phyloP scores from a whole-genome alignment of 2,113 vertebrate genomes.

The Rhineura floridana region DNA sequence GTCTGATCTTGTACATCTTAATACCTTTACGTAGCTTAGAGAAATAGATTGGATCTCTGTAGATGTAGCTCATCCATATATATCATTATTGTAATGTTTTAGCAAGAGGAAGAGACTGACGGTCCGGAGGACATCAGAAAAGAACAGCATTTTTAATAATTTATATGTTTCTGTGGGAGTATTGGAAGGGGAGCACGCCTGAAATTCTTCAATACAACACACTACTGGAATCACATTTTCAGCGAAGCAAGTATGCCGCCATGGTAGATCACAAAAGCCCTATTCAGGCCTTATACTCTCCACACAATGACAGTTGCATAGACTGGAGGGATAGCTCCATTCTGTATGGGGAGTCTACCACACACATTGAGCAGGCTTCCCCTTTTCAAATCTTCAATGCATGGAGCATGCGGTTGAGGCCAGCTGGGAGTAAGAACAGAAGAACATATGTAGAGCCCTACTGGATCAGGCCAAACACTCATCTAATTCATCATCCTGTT shows the following conservation, averaged over 20 bases:
- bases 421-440: no score
- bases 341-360: no score
- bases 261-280: not conserved
- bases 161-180: constrained; percentile 19
- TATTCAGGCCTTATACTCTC: not conserved
- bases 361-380: no score
- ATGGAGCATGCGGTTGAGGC: no score
- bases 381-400: no score
- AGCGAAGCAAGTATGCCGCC: not conserved
- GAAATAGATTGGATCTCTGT: constrained; percentile 32
- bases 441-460: no score
- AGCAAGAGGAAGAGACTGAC: constrained; percentile 45
- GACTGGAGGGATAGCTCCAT: not conserved
- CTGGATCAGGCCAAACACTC: no score
- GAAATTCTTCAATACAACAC: constrained; percentile 35
- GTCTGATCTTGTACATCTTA: constrained; percentile 51
- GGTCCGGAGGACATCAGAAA: constrained; percentile 56
- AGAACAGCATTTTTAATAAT: constrained; percentile 61
- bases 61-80: constrained; percentile 51
- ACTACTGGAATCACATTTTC: not conserved
- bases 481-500: no score
- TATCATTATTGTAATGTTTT: constrained; percentile 42
- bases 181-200: constrained; percentile 39
- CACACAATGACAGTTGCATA: not conserved
- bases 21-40: constrained; percentile 33